Evolutionary conservation across 2,113 vertebrate species (phyloP), one percentile per base, ranked within the genome.

Genomic region (Sander vitreus): DNA sequence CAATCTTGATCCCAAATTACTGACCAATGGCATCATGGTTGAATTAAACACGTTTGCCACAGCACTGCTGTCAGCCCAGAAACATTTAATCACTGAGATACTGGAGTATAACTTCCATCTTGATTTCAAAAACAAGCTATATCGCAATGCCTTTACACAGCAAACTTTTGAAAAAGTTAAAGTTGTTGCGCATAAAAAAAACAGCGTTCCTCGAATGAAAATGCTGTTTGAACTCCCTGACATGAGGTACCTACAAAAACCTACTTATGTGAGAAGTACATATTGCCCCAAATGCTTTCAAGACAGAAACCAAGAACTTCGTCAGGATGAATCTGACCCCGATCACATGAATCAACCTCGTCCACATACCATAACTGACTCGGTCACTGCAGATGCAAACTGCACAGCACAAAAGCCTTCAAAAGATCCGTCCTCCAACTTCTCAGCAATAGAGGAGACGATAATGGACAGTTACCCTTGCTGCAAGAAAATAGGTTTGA

Each of bases 1-100:
- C 53, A 79, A 76, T 19, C 65, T 85, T 27, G 23, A 36, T 43
- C 76, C 72, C n/a, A 76, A 72, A 30, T 78, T 81, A 13, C 25
- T 88, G 54, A 88, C 81, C 5, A 88, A 85, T 2, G 85, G 81
- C 3, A 10, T 88, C 64, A 84, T 88, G 85, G 74, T 78, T 66
- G 82, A 85, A 55, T 50, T 66, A 54, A 66, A 33, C 15, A 55
- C 64, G 4, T 84, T 88, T 88, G 73, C 81, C 1, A 39, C 23
- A 70, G 74, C 13, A 16, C 10, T 88, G 23, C 10, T 8, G 4
- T 70, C 69, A 14, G 39, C 73, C 19, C 45, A n/a, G 15, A 84
- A 74, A 23, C 4, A 84, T 25, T 87, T 87, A n/a, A 25, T 73
- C 9, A 81, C 59, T 39, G 83, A 82, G 16, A 60, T 88, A 63